Percentiles rank a stretch among this genome's conserved stretches.
Conservation (phyloP, 92 coral and sea anemone species). For the Heliopora coerulea region DNA sequence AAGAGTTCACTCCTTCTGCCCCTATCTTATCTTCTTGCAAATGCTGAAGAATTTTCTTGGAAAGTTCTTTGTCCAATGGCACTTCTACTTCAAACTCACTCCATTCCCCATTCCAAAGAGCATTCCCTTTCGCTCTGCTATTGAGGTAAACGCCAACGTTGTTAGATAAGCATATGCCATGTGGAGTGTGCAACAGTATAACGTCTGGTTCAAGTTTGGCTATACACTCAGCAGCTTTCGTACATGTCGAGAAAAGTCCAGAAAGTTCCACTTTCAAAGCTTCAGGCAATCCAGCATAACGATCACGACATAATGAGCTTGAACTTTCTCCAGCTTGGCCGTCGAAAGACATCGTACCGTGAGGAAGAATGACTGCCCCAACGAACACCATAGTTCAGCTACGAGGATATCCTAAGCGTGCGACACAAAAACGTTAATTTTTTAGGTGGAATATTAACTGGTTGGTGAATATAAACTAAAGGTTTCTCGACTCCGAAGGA, state of each 20-base stretch:
- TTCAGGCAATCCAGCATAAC: constrained; percentile 51
- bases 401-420: no score
- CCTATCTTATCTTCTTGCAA: constrained; percentile 45
- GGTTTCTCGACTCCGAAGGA: no score
- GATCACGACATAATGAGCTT: constrained; percentile 53
- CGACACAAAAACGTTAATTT: no score
- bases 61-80: constrained; percentile 45
- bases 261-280: constrained; percentile 44
- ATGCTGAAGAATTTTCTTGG: constrained; percentile 48
- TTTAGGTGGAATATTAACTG: no score
- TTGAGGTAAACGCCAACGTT: constrained; percentile 57
- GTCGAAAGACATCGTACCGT: constrained; percentile 73
- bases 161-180: constrained; percentile 63
- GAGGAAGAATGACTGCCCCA: constrained; percentile 70
- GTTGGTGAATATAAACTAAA: no score
- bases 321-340: constrained; percentile 59
- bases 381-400: constrained; percentile 80
- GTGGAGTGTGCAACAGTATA: constrained; percentile 66
- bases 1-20: constrained; percentile 62
- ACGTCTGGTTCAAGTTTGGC: constrained; percentile 54
- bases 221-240: constrained; percentile 51
- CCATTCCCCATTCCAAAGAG: constrained; percentile 75
- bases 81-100: constrained; percentile 56
- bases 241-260: constrained; percentile 48
- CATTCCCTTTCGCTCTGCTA: constrained; percentile 54